Evolutionary conservation across 2,888 invertebrate genomes (phyloP), one percentile per base, ranked within the genome.

Genomic region (Buathra laborator): DNA sequence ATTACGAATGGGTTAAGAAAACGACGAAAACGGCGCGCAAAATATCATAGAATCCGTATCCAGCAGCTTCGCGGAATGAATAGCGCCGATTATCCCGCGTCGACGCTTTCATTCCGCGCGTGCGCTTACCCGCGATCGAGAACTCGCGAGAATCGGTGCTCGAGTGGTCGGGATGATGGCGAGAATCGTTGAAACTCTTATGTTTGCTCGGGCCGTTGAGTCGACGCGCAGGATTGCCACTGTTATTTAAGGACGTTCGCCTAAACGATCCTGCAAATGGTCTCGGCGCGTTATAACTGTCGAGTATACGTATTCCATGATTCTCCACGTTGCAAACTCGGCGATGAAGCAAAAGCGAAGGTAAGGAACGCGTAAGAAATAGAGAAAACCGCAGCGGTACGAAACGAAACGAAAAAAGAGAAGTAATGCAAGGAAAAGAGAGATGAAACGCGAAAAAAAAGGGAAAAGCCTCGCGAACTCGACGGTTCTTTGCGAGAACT

Each of bases 191-290:
- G 72, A 67, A 56, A 72, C 66, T 24, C 16, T 77, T 37, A 19
- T 67, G 48, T 48, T 68, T 44, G 44, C 12, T 48, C 37, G 75
- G 29, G 37, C 37, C 19, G 53, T 70, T 43, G 51, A 71, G 71
- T 37, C 59, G 78, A 70, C 66, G 75, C 64, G 64, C 70, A 64
- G 16, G 56, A 70, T 79, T 82, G 78, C 86, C 84, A 86, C 84
- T 87, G 87, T 92, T 89, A 90, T 91, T 91, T 90, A 90, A 90
- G 88, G 86, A 90, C 88, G 88, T 88, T 90, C 89, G 88, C 84
- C 87, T 86, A 89, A 91, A 92, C 90, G 91, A 91, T 91, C 89
- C 86, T 87, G 90, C 89, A 89, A 92, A 91, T 90, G 90, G 88
- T 88, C 88, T 86, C 83, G 85, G 88, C 86, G 90, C 88, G 88